Conservation (phyloP, 2,888 invertebrate species). For the Pegoplata infirma region DNA sequence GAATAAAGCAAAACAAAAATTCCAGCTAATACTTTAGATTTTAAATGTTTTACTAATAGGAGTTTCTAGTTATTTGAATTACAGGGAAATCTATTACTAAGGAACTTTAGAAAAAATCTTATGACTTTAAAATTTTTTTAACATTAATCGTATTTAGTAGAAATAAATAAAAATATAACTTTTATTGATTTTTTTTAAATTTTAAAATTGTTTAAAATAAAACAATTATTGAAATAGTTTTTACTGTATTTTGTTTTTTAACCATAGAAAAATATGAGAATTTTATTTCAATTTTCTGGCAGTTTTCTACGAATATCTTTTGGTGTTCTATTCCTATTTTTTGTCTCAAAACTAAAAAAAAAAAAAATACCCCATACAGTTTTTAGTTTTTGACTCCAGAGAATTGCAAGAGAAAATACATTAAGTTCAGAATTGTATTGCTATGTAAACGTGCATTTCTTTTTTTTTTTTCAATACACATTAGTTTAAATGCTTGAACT, state of each 20-base stretch:
- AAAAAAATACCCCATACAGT: background rate
- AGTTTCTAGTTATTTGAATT: background rate
- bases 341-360: too few relatives aligned
- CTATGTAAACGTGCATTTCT: background rate
- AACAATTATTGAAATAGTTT: too few relatives aligned
- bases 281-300: background rate
- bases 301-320: background rate
- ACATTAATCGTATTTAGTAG: too few relatives aligned
- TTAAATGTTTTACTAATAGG: background rate
- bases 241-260: background rate
- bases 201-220: too few relatives aligned
- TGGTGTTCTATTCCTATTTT: background rate
- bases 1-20: background rate
- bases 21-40: background rate
- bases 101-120: too few relatives aligned
- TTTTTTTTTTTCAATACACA: background rate
- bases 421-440: background rate
- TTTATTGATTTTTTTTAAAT: too few relatives aligned
- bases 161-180: too few relatives aligned
- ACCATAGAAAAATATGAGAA: background rate
- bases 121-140: too few relatives aligned
- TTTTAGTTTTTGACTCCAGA: background rate
- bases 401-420: background rate
- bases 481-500: constrained; percentile 31
- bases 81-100: background rate